These are phyloP conservation scores for Plestiodon gilberti DNA, from an alignment of 2,113 vertebrate genomes.

Conservation along the genomic window DNA sequence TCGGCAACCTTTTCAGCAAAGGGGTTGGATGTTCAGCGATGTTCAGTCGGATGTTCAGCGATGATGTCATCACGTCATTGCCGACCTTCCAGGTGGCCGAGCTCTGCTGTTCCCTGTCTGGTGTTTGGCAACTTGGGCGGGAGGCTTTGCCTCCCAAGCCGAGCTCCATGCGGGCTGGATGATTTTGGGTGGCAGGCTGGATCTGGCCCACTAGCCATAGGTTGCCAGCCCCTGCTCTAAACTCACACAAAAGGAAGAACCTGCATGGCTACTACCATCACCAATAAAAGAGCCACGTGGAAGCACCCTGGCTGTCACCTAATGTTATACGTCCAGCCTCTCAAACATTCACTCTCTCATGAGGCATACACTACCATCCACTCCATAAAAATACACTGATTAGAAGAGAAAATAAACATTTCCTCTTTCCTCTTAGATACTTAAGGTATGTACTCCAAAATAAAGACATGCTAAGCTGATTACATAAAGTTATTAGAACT, in stretches of 20 bases:
- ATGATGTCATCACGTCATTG: too few relatives aligned
- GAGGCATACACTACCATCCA: conserved; percentile 64
- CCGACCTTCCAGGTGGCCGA: too few relatives aligned
- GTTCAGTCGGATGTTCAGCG: too few relatives aligned
- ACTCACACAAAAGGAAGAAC: not conserved
- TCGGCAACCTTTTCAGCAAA: too few relatives aligned
- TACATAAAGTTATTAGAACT: conserved; percentile 13
- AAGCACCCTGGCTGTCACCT: not conserved
- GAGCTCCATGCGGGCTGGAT: too few relatives aligned
- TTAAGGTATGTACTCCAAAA: not conserved
- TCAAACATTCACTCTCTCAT: conserved; percentile 63
- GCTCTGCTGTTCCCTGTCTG: too few relatives aligned
- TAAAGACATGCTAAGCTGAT: not conserved
- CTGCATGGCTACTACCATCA: not conserved
- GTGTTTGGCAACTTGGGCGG: too few relatives aligned
- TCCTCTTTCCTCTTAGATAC: not conserved
- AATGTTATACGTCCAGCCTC: conserved; percentile 21
- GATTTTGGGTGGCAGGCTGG: too few relatives aligned
- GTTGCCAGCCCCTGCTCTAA: not conserved
- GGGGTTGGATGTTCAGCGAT: too few relatives aligned
- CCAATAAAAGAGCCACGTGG: not conserved
- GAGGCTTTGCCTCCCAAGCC: too few relatives aligned
- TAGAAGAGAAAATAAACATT: conserved; percentile 33
- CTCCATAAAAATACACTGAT: not conserved
- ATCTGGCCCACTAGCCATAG: too few relatives aligned